Evolutionary conservation across 1,140 invertebrate species (phyloP), one percentile per base, ranked within the genome.

Genomic region (Mizuhopecten yessoensis): DNA sequence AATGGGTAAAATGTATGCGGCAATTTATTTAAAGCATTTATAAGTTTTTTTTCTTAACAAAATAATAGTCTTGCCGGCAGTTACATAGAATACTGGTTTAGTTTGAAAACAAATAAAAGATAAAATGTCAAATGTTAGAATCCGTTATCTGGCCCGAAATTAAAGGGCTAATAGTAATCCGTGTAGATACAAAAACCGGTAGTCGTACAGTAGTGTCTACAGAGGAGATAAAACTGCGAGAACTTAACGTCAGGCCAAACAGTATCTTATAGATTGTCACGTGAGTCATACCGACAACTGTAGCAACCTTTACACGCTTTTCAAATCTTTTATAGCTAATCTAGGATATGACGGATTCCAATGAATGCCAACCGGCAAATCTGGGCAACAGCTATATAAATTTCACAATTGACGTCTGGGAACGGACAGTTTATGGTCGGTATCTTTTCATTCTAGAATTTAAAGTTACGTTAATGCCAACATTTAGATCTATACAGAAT

Each of bases 241-340:
- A 45, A 45, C 42, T 45, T 13, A 15, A 45, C 42, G 42, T 17
- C 42, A 45, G 17, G 42, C 17, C 10, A 45, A 45, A 45, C 57
- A 23, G 17, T 75, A 75, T 75, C 57, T 75, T 5, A n/a, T n/a
- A 17, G 5, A n/a, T 75, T 75, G 57, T 75, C 57, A 75, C 17
- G 57, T 75, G 57, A 75, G 57, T 75, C 57, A 75, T 75, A 29
- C 9, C 23, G 57, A 29, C n/a, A 0, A 5, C 57, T 75, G 57
- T 75, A 75, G 57, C 57, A 75, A 75, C 57, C 57, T 75, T 29
- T 75, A n/a, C 57, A 75, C 57, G 57, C 57, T 75, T 75, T 75
- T 75, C 57, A 75, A 75, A 29, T 75, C 23, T 75, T 75, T 75
- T 29, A 29, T 17, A 7, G n/a, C 17, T 75, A 75, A 75, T 75